Conservation (phyloP, 2,888 invertebrate genomes). For the Pelosia muscerda region DNA sequence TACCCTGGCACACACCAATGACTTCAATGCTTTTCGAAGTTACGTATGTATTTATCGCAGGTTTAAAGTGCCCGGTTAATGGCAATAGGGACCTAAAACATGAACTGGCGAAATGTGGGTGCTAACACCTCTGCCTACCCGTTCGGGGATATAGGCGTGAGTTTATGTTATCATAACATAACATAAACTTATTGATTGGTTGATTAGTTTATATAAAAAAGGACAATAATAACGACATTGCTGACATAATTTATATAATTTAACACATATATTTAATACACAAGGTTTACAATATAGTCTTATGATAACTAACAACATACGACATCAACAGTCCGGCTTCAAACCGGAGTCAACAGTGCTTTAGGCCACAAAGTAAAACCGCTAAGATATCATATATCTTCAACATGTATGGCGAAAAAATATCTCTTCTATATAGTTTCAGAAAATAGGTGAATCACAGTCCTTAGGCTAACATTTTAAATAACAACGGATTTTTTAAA, state of each 20-base stretch:
- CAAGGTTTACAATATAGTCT: conserved; percentile 70
- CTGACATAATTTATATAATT: conserved; percentile 82
- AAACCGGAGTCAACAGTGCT: conserved; percentile 35
- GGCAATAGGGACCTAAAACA: too few species aligned
- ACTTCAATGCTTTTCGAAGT: too few species aligned
- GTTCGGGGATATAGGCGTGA: too few species aligned
- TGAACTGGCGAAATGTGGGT: too few species aligned
- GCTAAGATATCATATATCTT: conserved; percentile 80
- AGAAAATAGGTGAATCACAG: conserved; percentile 77
- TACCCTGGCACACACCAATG: too few species aligned
- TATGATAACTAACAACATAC: conserved; percentile 60
- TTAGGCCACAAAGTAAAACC: conserved; percentile 69
- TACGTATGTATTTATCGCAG: too few species aligned
- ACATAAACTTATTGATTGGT: not conserved
- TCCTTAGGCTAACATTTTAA: conserved; percentile 63
- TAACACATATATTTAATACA: conserved; percentile 79
- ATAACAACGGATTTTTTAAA: conserved; percentile 52
- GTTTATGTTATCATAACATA: too few species aligned
- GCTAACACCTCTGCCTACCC: too few species aligned
- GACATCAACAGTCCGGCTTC: conserved; percentile 32
- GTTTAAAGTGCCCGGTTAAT: too few species aligned
- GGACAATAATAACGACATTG: conserved; percentile 63
- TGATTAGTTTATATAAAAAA: not conserved
- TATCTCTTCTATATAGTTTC: conserved; percentile 64
- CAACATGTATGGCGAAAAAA: conserved; percentile 78